Evolutionary conservation across 2,888 invertebrate species (phyloP).

Genomic region (Brachypterus glaber): DNA sequence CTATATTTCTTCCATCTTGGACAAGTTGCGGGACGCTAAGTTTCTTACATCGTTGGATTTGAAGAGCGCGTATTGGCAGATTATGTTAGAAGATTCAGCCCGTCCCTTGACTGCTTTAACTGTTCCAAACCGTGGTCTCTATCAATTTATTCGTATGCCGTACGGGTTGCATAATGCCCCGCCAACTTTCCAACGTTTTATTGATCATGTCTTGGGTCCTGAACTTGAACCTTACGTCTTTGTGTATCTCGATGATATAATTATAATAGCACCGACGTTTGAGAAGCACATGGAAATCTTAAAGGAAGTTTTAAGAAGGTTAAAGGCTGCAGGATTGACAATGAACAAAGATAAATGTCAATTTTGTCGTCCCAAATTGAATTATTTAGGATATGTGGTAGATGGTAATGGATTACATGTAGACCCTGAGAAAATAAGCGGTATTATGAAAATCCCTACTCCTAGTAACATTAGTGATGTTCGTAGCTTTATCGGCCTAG

Average conservation of each 20-base stretch:
- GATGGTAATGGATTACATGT: constrained; percentile 21
- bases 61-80: too few species aligned
- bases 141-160: constrained; percentile 23
- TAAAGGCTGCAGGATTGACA: constrained; percentile 11
- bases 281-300: too few species aligned
- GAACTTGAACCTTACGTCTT: constrained; percentile 21
- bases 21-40: too few species aligned
- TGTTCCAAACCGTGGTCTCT: constrained; percentile 17
- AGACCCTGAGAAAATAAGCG: too few species aligned
- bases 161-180: too few species aligned
- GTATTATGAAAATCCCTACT: constrained; percentile 15
- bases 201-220: constrained; percentile 23
- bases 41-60: too few species aligned
- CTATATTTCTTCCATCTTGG: constrained; percentile 9
- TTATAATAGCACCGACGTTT: too few species aligned
- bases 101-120: constrained; percentile 17
- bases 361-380: too few species aligned
- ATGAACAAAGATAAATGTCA: constrained; percentile 24
- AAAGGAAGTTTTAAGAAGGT: constrained; percentile 4
- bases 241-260: too few species aligned
- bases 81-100: constrained; percentile 10
- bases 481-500: too few species aligned
- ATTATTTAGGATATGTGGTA: constrained; percentile 29
- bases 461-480: constrained; percentile 15
- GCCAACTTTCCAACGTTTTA: constrained; percentile 25